Conservation (phyloP, 2,797 vertebrate genomes). For the Spinibarbus caldwelli region DNA sequence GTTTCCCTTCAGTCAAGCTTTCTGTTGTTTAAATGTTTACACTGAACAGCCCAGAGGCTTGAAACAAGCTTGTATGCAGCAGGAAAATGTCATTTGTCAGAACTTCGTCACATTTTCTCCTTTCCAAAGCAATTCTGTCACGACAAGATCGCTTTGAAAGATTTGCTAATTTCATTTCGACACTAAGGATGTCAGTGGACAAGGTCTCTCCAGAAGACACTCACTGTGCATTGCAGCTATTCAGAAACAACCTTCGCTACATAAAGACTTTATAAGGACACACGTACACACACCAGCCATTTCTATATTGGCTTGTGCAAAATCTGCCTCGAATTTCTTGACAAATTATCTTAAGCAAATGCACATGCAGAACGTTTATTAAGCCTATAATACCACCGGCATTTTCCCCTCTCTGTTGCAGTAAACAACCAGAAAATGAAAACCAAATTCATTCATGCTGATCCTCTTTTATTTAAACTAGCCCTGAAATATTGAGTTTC, state of each 20-base stretch:
- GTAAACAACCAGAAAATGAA: constrained; percentile 74
- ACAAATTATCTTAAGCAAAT: constrained; percentile 75
- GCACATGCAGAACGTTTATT: constrained; percentile 73
- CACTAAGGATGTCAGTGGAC: constrained; percentile 20
- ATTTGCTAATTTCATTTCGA: constrained; percentile 48
- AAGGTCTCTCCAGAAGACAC: constrained; percentile 39
- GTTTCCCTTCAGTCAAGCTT: constrained; percentile 74
- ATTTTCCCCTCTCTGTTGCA: constrained; percentile 65
- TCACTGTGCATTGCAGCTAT: neutral
- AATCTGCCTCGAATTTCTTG: constrained; percentile 65
- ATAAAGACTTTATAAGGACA: constrained; percentile 63
- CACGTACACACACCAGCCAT: constrained; percentile 53
- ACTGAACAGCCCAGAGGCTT: constrained; percentile 77
- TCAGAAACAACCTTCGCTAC: constrained; percentile 31
- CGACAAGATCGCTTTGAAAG: constrained; percentile 27
- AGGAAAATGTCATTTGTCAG: constrained; percentile 67
- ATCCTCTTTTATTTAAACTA: constrained; percentile 72
- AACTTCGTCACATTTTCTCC: constrained; percentile 61
- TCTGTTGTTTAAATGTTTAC: constrained; percentile 84
- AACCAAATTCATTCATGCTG: constrained; percentile 65
- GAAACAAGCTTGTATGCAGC: constrained; percentile 73
- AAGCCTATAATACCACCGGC: constrained; percentile 64
- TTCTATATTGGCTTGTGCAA: constrained; percentile 65
- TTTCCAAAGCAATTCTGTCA: constrained; percentile 51
- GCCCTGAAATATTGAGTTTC: constrained; percentile 66